Conservation (phyloP, 2,888 invertebrate genomes). For the Anaspis maculata region DNA sequence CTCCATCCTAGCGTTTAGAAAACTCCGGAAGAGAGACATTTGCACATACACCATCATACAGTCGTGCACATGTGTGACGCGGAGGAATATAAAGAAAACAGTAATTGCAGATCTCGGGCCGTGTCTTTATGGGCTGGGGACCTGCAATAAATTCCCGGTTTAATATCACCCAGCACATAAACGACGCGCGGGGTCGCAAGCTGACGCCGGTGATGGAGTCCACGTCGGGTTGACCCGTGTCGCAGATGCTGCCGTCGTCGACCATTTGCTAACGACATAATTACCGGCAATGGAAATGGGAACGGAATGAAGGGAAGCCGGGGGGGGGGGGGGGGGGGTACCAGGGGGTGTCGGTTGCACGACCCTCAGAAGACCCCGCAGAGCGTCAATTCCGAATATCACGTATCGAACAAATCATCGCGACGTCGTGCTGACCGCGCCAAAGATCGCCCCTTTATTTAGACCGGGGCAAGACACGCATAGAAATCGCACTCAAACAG, state of each 20-base stretch:
- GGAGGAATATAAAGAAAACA: conserved; percentile 28
- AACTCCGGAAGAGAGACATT: too few species aligned
- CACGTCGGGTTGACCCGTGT: conserved; percentile 32
- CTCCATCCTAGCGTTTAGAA: too few species aligned
- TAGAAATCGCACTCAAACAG: conserved; percentile 42
- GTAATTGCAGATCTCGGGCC: conserved; percentile 32
- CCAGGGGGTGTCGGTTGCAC: too few species aligned
- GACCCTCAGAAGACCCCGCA: too few species aligned
- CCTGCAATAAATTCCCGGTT: conserved; percentile 40
- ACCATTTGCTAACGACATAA: conserved; percentile 39
- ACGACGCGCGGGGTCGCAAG: conserved; percentile 40
- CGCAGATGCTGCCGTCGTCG: conserved; percentile 36
- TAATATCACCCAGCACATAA: conserved; percentile 42
- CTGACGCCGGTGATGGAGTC: conserved; percentile 41
- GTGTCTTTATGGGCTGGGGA: conserved; percentile 32
- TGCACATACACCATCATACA: too few species aligned
- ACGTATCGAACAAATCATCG: conserved; percentile 42
- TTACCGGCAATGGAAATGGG: conserved; percentile 26
- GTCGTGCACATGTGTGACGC: conserved; percentile 26
- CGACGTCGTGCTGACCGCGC: conserved; percentile 34
- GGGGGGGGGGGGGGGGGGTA: background rate
- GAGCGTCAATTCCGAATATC: conserved; percentile 25
- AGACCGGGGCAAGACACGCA: conserved; percentile 35
- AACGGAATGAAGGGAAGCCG: background rate
- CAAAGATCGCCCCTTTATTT: conserved; percentile 35